A percentile compares a stretch with the other conserved stretches of the same genome.
Conservation (phyloP, 2,113 vertebrate species). For the Centrocercus urophasianus region DNA sequence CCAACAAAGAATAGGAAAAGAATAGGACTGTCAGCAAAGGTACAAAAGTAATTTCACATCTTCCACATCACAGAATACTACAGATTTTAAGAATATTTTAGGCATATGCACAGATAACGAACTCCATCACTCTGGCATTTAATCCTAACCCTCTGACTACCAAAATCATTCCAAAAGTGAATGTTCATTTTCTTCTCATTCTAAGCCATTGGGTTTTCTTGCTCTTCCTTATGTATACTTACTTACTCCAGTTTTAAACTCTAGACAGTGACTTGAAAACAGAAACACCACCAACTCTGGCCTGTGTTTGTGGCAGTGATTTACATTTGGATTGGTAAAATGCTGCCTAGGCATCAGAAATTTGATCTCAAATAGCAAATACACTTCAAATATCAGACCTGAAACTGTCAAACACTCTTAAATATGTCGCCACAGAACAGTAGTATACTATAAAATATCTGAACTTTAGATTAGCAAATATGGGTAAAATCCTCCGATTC, state of each 20-base stretch:
- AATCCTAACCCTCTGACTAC: neutral
- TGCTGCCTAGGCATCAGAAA: neutral
- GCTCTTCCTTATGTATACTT: neutral
- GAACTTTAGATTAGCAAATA: neutral
- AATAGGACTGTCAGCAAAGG: neutral
- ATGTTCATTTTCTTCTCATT: neutral
- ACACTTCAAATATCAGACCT: neutral
- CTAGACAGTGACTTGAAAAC: neutral
- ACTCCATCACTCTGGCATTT: neutral
- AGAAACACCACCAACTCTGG: neutral
- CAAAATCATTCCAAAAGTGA: neutral
- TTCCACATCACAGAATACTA: neutral
- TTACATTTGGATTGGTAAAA: neutral
- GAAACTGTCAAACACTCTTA: neutral
- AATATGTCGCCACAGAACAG: neutral
- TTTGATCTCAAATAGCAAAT: neutral
- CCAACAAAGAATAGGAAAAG: neutral
- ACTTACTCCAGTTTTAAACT: neutral
- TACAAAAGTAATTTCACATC: neutral
- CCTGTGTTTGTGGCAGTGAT: neutral
- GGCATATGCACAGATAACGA: neutral
- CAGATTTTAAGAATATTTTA: neutral
- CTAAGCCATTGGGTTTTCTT: neutral
- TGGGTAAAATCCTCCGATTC: neutral
- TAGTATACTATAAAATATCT: neutral